These are phyloP conservation scores for Ips nitidus DNA, from an alignment of 1,140 invertebrate species.

Conservation along the genomic window DNA sequence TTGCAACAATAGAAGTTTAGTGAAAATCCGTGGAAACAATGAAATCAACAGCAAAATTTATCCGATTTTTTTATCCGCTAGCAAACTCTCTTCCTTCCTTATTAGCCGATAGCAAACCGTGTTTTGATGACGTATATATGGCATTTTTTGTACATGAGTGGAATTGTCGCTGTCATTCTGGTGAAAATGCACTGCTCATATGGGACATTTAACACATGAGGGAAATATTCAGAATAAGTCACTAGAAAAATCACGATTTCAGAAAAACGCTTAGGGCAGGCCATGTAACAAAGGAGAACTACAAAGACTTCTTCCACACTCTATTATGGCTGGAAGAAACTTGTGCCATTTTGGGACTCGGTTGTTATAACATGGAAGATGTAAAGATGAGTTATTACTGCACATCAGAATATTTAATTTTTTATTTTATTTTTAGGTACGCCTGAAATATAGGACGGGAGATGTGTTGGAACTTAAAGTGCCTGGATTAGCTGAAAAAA, in stretches of 20 bases:
- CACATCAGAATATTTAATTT: no score
- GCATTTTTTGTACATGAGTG: no score
- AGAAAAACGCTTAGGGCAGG: background rate
- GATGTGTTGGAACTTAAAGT: slow-evolving; percentile 41
- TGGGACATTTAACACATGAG: no score
- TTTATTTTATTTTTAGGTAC: slow-evolving; percentile 5
- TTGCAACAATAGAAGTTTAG: no score
- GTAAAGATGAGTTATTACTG: slow-evolving; percentile 25
- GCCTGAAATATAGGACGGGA: slow-evolving; percentile 1
- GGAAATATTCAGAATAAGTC: background rate
- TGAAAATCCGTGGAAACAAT: no score
- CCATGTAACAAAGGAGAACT: background rate
- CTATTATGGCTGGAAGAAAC: slow-evolving; percentile 48
- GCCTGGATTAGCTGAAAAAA: slow-evolving; percentile 49
- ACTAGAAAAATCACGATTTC: background rate
- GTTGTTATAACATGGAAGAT: slow-evolving; percentile 46
- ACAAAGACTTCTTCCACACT: slow-evolving; percentile 33
- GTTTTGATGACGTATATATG: no score
- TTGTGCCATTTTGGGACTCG: slow-evolving; percentile 33
- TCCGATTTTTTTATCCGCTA: no score
- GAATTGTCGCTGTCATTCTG: no score
- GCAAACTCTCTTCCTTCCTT: no score
- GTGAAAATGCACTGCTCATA: no score
- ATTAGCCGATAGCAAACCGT: no score
- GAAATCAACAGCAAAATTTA: no score